Evolutionary conservation across 2,797 vertebrate species (phyloP), one percentile per base, ranked within the genome.

Genomic region (Sitta carolinensis): DNA sequence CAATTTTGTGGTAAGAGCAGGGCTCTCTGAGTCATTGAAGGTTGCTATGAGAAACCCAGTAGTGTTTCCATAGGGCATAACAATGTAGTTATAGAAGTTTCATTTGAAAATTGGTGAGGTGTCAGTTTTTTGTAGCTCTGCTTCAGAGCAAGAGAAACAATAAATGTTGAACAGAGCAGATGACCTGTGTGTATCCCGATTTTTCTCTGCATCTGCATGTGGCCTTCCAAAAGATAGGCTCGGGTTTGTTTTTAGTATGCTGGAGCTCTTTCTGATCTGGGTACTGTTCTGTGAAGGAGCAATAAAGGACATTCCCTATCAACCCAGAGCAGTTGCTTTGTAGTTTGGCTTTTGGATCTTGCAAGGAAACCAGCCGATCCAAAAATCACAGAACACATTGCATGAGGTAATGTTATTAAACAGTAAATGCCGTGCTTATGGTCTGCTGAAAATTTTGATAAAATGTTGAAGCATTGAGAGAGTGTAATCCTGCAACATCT

Each of bases 261-360:
- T 84, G 61, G 36, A 79, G 27, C 52, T 70, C 29, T 68, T 67
- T 34, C 25, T 0, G 5, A 17, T 86, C 34, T 74, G 54, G 38
- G 29, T 59, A 6, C 38, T 40, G 47, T 72, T 93, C 47, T 88
- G 85, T 78, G 85, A 52, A 72, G 21, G 30, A 68, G 20, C 36
- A 43, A 7, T 77, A 43, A 86, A 43, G 61, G 25, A 10, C 43
- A 48, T 83, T 83, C 0, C 4, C 55, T 64, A 1, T 77, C 47
- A 54, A 18, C 19, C 36, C 10, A 4, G 58, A 59, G 38, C 48
- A 62, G 52, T 79, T 77, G 30, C 63, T 93, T 90, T 84, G 36
- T 76, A n/a, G 66, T 90, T 94, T 32, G 55, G 40, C 27, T 91
- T 93, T 94, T 93, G 74, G 20, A 48, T 91, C 20, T 76, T 92